A percentile compares a stretch with the other conserved stretches of the same genome.
phyloP scores from a whole-genome alignment of 2,797 vertebrate genomes.

The Salarias fasciatus region DNA sequence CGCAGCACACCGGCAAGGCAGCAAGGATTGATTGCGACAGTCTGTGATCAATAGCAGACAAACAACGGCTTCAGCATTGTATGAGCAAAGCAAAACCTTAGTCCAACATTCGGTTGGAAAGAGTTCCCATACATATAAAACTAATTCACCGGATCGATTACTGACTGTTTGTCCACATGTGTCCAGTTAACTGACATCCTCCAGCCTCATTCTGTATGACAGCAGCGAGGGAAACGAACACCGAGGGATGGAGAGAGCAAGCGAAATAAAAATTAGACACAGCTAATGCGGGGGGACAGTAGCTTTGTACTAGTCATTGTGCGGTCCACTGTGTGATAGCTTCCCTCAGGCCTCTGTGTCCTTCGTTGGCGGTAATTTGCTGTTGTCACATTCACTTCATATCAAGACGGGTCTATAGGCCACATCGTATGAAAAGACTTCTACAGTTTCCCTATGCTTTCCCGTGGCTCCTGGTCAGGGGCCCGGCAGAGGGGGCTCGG shows the following conservation, averaged over 20 bases:
- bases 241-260: conserved; percentile 31
- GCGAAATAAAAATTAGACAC: conserved; percentile 66
- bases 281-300: conserved; percentile 78
- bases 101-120: conserved; percentile 28
- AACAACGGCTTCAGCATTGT: conserved; percentile 53
- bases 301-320: conserved; percentile 77
- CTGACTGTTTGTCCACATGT: conserved; percentile 39
- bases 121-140: conserved; percentile 23
- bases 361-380: conserved; percentile 76
- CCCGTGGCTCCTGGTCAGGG: conserved; percentile 66
- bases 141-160: conserved; percentile 61
- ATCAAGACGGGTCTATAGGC: conserved; percentile 64
- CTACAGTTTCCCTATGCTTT: conserved; percentile 62
- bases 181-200: conserved; percentile 44
- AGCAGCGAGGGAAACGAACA: conserved; percentile 21
- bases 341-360: conserved; percentile 63
- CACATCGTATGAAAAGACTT: conserved; percentile 71
- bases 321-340: conserved; percentile 64
- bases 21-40: conserved; percentile 44
- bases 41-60: conserved; percentile 71
- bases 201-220: conserved; percentile 51
- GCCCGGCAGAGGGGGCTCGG: conserved; percentile 63
- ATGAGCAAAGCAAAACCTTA: conserved; percentile 26
- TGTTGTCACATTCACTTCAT: conserved; percentile 74
- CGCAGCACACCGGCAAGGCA: conserved; percentile 8